Evolutionary conservation across 2,797 vertebrate species (phyloP).

Genomic region (Rhabdophis nuchalis): DNA sequence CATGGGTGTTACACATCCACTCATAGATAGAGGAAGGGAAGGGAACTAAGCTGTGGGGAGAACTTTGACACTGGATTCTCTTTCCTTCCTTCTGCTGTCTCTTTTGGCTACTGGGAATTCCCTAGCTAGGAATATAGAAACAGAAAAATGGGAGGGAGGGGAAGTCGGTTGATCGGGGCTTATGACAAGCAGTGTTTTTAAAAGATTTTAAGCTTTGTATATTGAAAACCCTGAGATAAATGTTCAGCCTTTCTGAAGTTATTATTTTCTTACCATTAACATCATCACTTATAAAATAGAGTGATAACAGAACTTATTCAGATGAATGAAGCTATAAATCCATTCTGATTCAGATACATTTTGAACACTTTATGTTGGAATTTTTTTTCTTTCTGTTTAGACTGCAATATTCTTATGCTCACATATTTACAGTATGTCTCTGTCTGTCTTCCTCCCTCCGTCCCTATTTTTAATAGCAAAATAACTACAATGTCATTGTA

Average conservation of each 20-base stretch:
- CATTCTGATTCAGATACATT: neutral
- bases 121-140: neutral
- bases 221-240: neutral
- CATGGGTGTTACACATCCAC: neutral
- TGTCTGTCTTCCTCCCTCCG: fast-evolving
- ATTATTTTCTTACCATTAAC: neutral
- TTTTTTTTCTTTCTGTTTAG: neutral
- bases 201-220: neutral
- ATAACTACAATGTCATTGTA: neutral
- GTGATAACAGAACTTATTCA: neutral
- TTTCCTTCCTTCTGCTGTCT: neutral
- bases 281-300: neutral
- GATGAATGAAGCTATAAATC: neutral
- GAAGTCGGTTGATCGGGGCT: neutral
- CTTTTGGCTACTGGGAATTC: neutral
- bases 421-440: neutral
- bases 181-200: neutral
- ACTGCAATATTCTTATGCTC: neutral
- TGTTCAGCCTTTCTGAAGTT: neutral
- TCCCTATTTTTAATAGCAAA: neutral
- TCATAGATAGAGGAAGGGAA: neutral
- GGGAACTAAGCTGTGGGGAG: neutral
- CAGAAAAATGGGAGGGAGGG: neutral
- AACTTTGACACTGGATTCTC: neutral
- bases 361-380: neutral